phyloP scores from a whole-genome alignment of 2,797 vertebrate species.

The Gouania willdenowi region DNA sequence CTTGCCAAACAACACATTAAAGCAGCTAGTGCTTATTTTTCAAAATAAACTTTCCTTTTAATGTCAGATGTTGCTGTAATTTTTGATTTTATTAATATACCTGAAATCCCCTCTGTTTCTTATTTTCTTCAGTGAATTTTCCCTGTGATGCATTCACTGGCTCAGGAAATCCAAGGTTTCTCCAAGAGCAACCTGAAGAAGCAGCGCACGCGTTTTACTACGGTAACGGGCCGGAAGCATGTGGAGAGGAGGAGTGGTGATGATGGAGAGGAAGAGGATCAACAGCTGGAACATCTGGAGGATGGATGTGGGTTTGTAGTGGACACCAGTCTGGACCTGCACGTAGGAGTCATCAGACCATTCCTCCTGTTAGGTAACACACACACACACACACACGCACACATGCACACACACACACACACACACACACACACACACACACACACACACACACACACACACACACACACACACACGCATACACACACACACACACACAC shows the following conservation, averaged over 20 bases:
- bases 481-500: no score
- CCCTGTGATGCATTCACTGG: conserved; percentile 83
- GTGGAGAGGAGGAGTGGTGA: conserved; percentile 83
- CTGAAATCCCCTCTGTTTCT: no score
- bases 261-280: conserved; percentile 58
- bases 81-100: no score
- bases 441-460: no score
- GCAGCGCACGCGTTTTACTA: conserved; percentile 86
- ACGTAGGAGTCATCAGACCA: conserved; percentile 83
- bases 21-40: no score
- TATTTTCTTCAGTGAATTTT: background rate
- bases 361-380: conserved; percentile 88
- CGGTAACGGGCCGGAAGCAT: conserved; percentile 79
- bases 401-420: no score
- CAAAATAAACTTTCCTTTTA: no score
- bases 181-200: conserved; percentile 81
- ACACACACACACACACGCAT: no score
- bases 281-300: conserved; percentile 71
- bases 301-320: conserved; percentile 81
- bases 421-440: no score
- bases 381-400: no score
- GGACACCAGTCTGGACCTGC: conserved; percentile 84
- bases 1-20: no score
- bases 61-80: no score
- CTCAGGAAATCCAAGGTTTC: conserved; percentile 86